These are phyloP conservation scores for Micromys minutus DNA, from an alignment of 2,113 vertebrate species.

Conservation along the genomic window DNA sequence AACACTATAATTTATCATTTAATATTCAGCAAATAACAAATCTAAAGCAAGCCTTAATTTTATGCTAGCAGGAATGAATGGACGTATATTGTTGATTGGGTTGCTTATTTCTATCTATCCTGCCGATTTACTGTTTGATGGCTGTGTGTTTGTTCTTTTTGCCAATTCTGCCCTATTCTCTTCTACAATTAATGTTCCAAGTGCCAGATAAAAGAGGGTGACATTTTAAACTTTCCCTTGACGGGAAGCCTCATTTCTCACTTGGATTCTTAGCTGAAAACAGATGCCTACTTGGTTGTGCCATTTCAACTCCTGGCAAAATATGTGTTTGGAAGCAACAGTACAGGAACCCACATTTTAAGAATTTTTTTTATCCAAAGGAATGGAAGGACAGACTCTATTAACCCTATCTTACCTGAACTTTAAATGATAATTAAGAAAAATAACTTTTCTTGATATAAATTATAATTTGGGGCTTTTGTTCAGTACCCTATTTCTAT, in stretches of 20 bases:
- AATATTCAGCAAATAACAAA: background rate
- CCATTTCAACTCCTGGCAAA: background rate
- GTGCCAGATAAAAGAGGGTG: background rate
- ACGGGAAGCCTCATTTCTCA: constrained; percentile 7
- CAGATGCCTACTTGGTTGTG: constrained; percentile 17
- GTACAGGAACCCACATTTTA: background rate
- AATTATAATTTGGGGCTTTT: background rate
- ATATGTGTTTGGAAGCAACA: background rate
- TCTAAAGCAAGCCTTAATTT: background rate
- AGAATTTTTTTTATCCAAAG: background rate
- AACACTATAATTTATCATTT: background rate
- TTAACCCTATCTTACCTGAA: background rate
- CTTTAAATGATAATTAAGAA: background rate
- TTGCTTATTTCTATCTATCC: background rate
- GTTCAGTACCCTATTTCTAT: background rate
- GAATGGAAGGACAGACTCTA: background rate
- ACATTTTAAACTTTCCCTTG: constrained; percentile 36
- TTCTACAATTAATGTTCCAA: background rate
- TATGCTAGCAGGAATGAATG: background rate
- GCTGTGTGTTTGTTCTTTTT: background rate
- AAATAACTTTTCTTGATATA: background rate
- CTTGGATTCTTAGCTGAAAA: constrained; percentile 42
- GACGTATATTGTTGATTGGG: background rate
- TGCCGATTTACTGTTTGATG: background rate
- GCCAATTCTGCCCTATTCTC: background rate